Conservation (phyloP, 53 echinoderm and acorn worm genomes). For the Paracentrotus lividus region DNA sequence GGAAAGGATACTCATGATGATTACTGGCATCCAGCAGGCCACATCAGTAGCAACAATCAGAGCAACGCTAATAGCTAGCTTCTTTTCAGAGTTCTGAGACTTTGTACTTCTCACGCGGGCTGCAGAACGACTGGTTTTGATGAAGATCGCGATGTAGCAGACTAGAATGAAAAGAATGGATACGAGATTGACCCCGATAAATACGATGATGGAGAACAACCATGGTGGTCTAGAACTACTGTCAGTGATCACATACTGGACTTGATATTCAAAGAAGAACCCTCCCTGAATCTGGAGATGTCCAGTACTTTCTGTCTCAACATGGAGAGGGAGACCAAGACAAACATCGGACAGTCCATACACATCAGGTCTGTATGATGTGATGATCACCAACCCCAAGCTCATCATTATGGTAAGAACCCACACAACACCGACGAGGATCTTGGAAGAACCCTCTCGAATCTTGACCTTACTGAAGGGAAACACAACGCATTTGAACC, state of each 20-base stretch:
- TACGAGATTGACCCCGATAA: conserved; percentile 71
- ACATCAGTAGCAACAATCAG: conserved; percentile 73
- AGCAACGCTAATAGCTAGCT: conserved; percentile 67
- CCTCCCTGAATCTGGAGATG: not conserved
- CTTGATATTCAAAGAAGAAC: not conserved
- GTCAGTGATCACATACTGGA: not conserved
- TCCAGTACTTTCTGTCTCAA: conserved; percentile 6
- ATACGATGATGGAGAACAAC: conserved; percentile 72
- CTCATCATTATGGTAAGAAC: not conserved
- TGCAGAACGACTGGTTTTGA: conserved; percentile 57
- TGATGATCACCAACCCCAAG: not conserved
- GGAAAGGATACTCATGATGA: conserved; percentile 80
- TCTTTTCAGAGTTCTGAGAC: conserved; percentile 54
- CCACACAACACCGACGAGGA: not conserved
- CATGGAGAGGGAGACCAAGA: conserved; percentile 57
- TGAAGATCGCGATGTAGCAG: conserved; percentile 73
- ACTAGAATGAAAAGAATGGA: conserved; percentile 68
- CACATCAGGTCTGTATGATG: conserved; percentile 7
- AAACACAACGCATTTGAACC: conserved; percentile 67
- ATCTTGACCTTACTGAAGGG: conserved; percentile 51
- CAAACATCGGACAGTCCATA: conserved; percentile 67
- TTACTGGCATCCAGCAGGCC: conserved; percentile 81
- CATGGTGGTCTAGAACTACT: conserved; percentile 63
- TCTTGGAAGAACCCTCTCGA: not conserved
- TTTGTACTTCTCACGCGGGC: not conserved